Base-by-base conservation (phyloP, 2,797 vertebrate species). In the Galago senegalensis region DNA sequence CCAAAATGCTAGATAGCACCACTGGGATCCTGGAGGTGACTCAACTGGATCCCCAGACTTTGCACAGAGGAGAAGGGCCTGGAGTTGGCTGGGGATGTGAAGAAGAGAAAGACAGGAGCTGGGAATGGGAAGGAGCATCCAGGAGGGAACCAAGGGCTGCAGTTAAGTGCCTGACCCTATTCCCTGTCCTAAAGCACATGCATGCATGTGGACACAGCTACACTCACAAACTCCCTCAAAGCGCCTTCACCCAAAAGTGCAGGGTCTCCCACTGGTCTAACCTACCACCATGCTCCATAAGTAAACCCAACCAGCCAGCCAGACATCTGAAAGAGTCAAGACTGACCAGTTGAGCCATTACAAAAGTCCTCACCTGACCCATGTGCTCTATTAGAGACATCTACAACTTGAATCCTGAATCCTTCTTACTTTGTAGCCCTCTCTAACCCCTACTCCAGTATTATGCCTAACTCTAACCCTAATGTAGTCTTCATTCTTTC, bases 401-500 rank as follows among this genome's bases (percentile, higher is more conserved):
- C 85, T 27, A 63, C 25, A 1, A 2, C 12, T 21, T 5, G 72
- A 56, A 16, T 72, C 37, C 43, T 31, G 11, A 65, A 25, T 37
- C 7, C 40, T 23, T 80, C 46, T 31, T 1, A 23, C 43, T 34
- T 16, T 37, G 56, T 83, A 73, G 37, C 53, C 34, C 53, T 90
- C 79, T 72, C 63, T 72, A 88, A 96, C 43, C 69, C 56, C 34
- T 60, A 46, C 25, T 34, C 34, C n/a, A 58, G 63, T 34, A 2
- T 84, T 21, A 21, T 34, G 65, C 63, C 61, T 58, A 16, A 46
- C 43, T 63, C 92, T 81, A 87, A 75, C 63, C 34, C 49, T 92
- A 79, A 79, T 91, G 60, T 91, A 5, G 61, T 49, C 77, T 91
- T 80, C 72, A 65, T 72, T 65, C 60, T 83, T 92, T 67, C 76